These are phyloP conservation scores for Aurelia coerulea DNA, from an alignment of 30 jellyfish, hydroid and myxozoan genomes.

Conservation along the genomic window DNA sequence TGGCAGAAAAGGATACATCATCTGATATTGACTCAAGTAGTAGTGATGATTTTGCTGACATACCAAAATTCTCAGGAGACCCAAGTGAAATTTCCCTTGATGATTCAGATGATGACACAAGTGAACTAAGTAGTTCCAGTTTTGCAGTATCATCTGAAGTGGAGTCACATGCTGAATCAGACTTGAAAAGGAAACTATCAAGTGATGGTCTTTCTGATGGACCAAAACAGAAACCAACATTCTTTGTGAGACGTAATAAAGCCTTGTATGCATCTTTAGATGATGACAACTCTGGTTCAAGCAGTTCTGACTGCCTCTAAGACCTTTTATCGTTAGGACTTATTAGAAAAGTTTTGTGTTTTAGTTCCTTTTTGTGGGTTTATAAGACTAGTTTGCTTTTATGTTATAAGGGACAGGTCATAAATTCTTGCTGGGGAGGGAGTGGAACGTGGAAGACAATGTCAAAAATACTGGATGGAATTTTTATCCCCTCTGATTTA, in stretches of 20 bases:
- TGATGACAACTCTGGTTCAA: conserved; percentile 71
- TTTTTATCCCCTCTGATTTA: no score
- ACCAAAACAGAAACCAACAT: conserved; percentile 42
- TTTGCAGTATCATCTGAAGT: conserved; percentile 47
- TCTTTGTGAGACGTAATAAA: conserved; percentile 59
- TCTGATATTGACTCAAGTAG: conserved; percentile 56
- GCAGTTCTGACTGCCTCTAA: conserved; percentile 68
- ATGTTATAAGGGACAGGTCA: no score
- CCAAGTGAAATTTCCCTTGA: conserved; percentile 64
- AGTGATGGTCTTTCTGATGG: conserved; percentile 46
- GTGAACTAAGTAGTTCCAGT: conserved; percentile 45
- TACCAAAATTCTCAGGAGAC: conserved; percentile 43
- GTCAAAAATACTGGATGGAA: no score
- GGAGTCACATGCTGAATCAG: conserved; percentile 27
- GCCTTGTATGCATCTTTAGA: conserved; percentile 70
- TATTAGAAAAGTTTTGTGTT: neutral
- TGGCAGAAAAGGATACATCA: neutral
- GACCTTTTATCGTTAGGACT: neutral
- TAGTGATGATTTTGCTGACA: conserved; percentile 54
- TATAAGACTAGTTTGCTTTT: no score
- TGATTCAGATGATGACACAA: conserved; percentile 57
- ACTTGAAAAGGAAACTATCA: conserved; percentile 45
- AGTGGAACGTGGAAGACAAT: no score
- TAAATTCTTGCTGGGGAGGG: no score
- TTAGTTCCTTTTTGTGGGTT: no score